Percentiles rank a stretch among this genome's conserved stretches.
phyloP scores from a whole-genome alignment of 2,888 invertebrate genomes.

The Empis stercorea region DNA sequence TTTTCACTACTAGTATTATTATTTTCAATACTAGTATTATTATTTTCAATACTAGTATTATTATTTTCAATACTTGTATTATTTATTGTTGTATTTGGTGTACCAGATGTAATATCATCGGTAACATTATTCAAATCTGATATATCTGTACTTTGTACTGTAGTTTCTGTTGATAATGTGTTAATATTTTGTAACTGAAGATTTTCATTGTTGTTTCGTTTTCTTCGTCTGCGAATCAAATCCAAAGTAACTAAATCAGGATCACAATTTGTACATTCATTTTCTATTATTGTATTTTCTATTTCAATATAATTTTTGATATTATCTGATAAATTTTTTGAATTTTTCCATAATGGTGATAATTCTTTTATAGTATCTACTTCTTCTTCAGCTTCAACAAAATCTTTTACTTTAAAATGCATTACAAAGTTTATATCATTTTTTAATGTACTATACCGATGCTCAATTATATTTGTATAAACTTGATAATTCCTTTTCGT shows the following conservation, averaged over 20 bases:
- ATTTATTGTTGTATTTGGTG: too few relatives aligned
- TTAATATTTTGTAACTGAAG: too few relatives aligned
- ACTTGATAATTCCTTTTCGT: constrained; percentile 30
- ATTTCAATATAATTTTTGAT: constrained; percentile 25
- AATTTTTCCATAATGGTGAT: constrained; percentile 10
- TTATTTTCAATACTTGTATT: too few relatives aligned
- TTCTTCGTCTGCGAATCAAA: neutral
- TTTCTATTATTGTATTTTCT: constrained; percentile 20
- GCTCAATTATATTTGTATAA: constrained; percentile 30
- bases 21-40: too few relatives aligned
- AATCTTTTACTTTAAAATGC: constrained; percentile 30
- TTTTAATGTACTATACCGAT: constrained; percentile 29
- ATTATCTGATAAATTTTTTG: constrained; percentile 17
- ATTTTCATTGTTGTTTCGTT: neutral
- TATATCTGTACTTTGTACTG: too few relatives aligned
- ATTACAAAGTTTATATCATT: constrained; percentile 27
- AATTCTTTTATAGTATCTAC: constrained; percentile 11
- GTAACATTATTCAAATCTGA: too few relatives aligned
- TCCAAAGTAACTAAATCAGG: too few relatives aligned
- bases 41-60: too few relatives aligned
- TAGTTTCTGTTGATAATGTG: too few relatives aligned
- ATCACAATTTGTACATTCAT: neutral
- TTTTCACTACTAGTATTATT: too few relatives aligned
- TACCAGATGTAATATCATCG: too few relatives aligned
- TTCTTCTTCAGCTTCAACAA: constrained; percentile 22